Conservation (phyloP, 2,888 invertebrate species). For the Leptopilina syphax region DNA sequence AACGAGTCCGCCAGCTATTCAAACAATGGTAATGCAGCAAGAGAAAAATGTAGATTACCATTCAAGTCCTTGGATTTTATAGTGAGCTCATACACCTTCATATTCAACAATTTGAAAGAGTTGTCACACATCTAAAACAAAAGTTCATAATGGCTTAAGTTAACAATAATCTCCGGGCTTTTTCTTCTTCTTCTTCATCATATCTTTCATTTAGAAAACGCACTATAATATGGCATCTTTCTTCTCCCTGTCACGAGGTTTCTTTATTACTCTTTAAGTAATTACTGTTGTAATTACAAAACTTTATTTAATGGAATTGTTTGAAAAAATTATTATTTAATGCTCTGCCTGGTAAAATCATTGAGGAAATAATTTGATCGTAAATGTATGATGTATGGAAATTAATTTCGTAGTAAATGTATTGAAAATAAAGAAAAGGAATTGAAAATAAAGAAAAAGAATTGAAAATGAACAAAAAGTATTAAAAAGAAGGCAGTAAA, state of each 20-base stretch:
- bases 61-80: not conserved
- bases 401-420: no score
- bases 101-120: constrained; percentile 25
- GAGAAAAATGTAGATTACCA: constrained; percentile 27
- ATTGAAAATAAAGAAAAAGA: no score
- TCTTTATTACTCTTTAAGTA: not conserved
- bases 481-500: no score
- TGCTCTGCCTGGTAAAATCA: no score
- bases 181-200: not conserved
- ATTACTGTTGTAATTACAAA: no score
- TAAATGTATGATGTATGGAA: no score
- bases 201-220: not conserved
- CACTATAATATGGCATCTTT: no score
- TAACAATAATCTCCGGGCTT: not conserved
- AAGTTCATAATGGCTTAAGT: not conserved
- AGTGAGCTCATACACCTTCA: not conserved
- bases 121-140: constrained; percentile 15
- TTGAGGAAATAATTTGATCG: no score
- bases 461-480: no score
- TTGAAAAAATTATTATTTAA: no score
- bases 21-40: constrained; percentile 22
- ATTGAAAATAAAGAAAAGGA: no score
- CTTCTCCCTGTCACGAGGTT: not conserved
- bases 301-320: no score
- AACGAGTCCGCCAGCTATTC: constrained; percentile 17